phyloP scores from a whole-genome alignment of 2,888 invertebrate species.

The Pammene aurita region DNA sequence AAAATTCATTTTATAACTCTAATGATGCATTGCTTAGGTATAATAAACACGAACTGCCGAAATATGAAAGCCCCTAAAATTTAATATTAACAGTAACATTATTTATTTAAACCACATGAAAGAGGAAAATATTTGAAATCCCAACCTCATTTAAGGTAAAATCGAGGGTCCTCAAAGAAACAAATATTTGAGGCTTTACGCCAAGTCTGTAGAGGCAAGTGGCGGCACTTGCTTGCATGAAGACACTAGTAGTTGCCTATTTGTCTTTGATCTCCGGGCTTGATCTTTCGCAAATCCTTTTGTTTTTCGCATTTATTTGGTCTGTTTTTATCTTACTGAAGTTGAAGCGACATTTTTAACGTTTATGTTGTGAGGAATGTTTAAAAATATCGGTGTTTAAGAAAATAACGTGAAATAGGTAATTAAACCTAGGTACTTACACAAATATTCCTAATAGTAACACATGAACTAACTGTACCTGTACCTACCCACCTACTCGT shows the following conservation, averaged over 20 bases:
- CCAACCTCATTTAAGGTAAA: slow-evolving; percentile 58
- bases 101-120: slow-evolving; percentile 37
- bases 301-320: slow-evolving; percentile 35
- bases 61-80: not conserved
- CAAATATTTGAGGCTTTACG: slow-evolving; percentile 69
- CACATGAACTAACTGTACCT: too few relatives aligned
- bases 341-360: slow-evolving; percentile 2
- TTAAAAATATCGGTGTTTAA: not conserved
- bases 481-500: too few relatives aligned
- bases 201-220: slow-evolving; percentile 51
- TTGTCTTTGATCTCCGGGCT: slow-evolving; percentile 50
- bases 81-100: slow-evolving; percentile 17
- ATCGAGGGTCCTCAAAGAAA: slow-evolving; percentile 62
- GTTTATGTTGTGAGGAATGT: not conserved
- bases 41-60: too few relatives aligned
- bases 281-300: slow-evolving; percentile 47
- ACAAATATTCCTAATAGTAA: too few relatives aligned
- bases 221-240: slow-evolving; percentile 41
- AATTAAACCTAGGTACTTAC: too few relatives aligned
- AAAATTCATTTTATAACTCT: too few relatives aligned
- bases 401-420: not conserved
- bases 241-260: slow-evolving; percentile 42
- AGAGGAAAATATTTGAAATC: slow-evolving; percentile 50
- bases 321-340: not conserved
- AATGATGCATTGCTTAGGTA: too few relatives aligned